phyloP scores from a whole-genome alignment of 1,140 invertebrate species.

The Plutomurus gul region DNA sequence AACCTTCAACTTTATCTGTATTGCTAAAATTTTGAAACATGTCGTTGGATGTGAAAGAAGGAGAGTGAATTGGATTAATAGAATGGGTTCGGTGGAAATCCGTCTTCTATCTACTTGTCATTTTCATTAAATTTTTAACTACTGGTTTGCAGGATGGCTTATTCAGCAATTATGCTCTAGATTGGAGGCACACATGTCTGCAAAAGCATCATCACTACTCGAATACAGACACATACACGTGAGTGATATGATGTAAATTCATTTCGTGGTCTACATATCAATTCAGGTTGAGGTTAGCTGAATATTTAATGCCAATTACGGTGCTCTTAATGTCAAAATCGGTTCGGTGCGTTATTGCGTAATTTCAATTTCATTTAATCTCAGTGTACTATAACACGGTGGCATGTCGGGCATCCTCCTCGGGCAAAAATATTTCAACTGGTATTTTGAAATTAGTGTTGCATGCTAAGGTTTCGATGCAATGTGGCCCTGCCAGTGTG shows the following conservation, averaged over 20 bases:
- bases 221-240: too few relatives aligned
- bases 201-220: neutral
- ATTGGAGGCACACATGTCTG: neutral
- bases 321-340: neutral
- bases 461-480: too few relatives aligned
- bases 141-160: too few relatives aligned
- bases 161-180: neutral
- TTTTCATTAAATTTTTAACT: constrained; percentile 1
- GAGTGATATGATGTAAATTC: neutral
- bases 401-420: too few relatives aligned
- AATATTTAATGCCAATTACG: constrained; percentile 9
- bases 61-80: too few relatives aligned
- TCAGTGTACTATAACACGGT: neutral
- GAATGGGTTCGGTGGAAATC: too few relatives aligned
- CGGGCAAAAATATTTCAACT: too few relatives aligned
- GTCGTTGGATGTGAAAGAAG: neutral
- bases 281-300: neutral
- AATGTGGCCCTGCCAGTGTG: too few relatives aligned
- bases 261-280: neutral
- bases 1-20: too few relatives aligned
- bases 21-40: neutral
- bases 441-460: too few relatives aligned
- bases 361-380: too few relatives aligned
- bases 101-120: neutral
- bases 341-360: too few relatives aligned